Conservation (phyloP, 1,140 invertebrate species). For the Diabrotica undecimpunctata region DNA sequence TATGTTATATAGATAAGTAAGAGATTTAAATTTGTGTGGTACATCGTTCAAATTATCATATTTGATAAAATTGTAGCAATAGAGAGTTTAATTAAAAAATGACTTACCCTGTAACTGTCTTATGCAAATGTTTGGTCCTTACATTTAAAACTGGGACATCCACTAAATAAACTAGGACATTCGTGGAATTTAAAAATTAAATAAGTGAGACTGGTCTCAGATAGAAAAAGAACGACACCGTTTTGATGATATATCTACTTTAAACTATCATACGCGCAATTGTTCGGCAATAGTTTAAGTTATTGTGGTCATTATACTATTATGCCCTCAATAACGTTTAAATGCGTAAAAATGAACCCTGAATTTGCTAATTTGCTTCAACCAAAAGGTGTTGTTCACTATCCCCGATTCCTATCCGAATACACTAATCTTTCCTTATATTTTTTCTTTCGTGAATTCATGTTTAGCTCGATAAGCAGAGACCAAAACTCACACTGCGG, state of each 20-base stretch:
- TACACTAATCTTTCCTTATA: constrained; percentile 22
- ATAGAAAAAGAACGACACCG: constrained; percentile 26
- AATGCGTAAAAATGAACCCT: constrained; percentile 42
- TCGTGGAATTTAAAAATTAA: too few species aligned
- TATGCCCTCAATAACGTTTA: constrained; percentile 44
- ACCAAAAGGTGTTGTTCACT: constrained; percentile 34
- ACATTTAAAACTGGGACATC: constrained; percentile 31
- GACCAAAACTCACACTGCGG: too few species aligned
- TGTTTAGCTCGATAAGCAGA: not conserved
- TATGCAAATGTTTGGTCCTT: constrained; percentile 37
- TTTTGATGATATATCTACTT: constrained; percentile 36
- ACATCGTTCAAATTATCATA: too few species aligned
- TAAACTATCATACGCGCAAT: constrained; percentile 39
- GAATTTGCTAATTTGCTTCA: constrained; percentile 40
- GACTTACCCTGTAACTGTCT: constrained; percentile 39
- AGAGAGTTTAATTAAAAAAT: too few species aligned
- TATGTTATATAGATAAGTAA: too few species aligned
- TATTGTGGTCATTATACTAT: constrained; percentile 46
- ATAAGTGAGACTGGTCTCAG: too few species aligned
- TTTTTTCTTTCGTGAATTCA: constrained; percentile 24
- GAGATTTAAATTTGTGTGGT: too few species aligned
- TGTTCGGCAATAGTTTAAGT: constrained; percentile 41
- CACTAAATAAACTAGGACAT: not conserved
- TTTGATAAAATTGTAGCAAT: too few species aligned
- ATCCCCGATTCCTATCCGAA: constrained; percentile 25